These are phyloP conservation scores for Berghia stephanieae DNA, from an alignment of 1,140 invertebrate genomes.

Conservation along the genomic window DNA sequence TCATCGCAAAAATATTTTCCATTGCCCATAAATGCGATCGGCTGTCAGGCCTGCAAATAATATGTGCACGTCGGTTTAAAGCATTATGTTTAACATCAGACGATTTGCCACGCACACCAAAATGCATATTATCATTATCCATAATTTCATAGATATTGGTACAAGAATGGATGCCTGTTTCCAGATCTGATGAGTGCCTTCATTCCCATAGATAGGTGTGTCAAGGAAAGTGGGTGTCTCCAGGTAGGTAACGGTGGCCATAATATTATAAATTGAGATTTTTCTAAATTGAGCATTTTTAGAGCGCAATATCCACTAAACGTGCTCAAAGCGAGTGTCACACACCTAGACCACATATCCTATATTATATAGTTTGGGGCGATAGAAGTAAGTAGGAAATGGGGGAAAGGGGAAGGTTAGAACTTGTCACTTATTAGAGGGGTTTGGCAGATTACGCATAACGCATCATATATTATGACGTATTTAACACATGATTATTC, in stretches of 20 bases:
- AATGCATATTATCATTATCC: neutral
- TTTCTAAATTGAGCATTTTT: neutral
- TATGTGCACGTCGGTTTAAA: neutral
- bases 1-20: neutral
- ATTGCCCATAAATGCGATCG: neutral
- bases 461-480: too few relatives aligned
- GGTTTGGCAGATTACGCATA: too few relatives aligned
- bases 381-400: too few relatives aligned
- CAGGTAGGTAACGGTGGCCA: conserved; percentile 41
- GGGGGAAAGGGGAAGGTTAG: too few relatives aligned
- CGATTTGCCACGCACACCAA: neutral
- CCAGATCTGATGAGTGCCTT: conserved; percentile 60
- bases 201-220: conserved; percentile 55
- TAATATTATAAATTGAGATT: neutral
- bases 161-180: conserved; percentile 58
- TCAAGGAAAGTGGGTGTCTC: conserved; percentile 56
- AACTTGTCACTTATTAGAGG: too few relatives aligned
- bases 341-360: neutral
- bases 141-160: conserved; percentile 56
- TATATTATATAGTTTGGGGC: neutral
- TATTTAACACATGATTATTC: too few relatives aligned
- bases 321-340: neutral
- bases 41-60: too few relatives aligned
- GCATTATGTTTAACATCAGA: neutral
- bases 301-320: too few relatives aligned